Percentiles rank a stretch among this genome's conserved stretches.
phyloP scores from a whole-genome alignment of 2,113 vertebrate species.

The Corvus moneduloides region DNA sequence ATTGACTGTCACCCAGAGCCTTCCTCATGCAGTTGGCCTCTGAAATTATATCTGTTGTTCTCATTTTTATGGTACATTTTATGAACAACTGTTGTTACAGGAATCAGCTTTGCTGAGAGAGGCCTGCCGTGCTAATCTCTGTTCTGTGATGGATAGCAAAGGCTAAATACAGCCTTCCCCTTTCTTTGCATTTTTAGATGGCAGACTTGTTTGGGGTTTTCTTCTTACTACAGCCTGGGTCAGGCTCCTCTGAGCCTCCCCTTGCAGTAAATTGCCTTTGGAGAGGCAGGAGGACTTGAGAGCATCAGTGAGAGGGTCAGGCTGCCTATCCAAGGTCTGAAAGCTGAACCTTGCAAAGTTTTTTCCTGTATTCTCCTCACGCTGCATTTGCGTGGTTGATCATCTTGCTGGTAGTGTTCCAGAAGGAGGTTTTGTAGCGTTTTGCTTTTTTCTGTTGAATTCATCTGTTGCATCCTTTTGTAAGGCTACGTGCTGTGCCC shows the following conservation, averaged over 20 bases:
- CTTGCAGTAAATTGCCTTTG: not conserved
- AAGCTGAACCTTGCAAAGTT: not conserved
- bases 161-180: not conserved
- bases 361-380: not conserved
- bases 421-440: not conserved
- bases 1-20: not conserved
- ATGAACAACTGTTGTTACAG: not conserved
- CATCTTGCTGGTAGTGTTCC: not conserved
- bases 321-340: not conserved
- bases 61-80: not conserved
- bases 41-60: not conserved
- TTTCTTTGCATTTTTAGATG: not conserved
- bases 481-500: fast-evolving
- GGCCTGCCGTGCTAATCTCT: not conserved
- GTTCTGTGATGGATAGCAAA: not conserved
- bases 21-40: not conserved
- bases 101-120: not conserved
- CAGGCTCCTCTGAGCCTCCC: not conserved
- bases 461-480: not conserved
- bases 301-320: not conserved
- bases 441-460: not conserved
- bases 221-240: not conserved
- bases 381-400: fast-evolving
- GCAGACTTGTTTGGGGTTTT: not conserved
- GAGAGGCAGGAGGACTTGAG: not conserved